These are phyloP conservation scores for Erythrolamprus reginae DNA, from an alignment of 2,113 vertebrate genomes.

Conservation along the genomic window DNA sequence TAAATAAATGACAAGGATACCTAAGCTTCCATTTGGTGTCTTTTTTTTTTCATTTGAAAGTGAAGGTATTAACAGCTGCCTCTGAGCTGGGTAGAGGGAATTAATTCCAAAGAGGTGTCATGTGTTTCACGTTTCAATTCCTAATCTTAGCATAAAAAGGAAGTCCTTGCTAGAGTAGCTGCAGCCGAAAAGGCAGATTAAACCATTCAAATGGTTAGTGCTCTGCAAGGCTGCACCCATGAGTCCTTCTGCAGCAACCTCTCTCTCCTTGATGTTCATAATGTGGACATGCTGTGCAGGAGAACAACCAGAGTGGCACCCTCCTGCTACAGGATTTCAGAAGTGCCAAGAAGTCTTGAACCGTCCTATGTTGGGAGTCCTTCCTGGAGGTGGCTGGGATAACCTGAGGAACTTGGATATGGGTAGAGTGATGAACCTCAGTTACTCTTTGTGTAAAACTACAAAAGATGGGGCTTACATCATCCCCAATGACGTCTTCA, in stretches of 20 bases:
- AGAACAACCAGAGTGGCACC: not conserved
- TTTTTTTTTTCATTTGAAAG: not conserved
- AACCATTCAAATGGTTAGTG: not conserved
- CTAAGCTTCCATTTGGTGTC: not conserved
- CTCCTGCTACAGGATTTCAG: constrained; percentile 46
- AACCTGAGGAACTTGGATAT: constrained; percentile 87
- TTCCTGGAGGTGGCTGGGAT: constrained; percentile 91
- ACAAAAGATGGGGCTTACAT: constrained; percentile 84
- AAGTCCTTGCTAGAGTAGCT: constrained; percentile 1
- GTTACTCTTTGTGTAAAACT: constrained; percentile 80
- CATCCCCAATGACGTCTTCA: constrained; percentile 84
- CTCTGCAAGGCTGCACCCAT: not conserved
- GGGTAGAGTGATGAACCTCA: constrained; percentile 81
- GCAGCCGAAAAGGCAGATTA: not conserved
- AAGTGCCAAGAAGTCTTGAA: constrained; percentile 66
- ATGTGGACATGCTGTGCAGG: not conserved
- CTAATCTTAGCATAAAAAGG: not conserved
- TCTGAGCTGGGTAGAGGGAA: not conserved
- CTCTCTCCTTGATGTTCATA: constrained; percentile 7
- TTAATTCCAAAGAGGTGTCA: not conserved
- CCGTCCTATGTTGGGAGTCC: constrained; percentile 76
- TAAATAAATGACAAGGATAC: not conserved
- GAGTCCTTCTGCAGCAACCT: constrained; percentile 1
- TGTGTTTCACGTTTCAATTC: constrained; percentile 46
- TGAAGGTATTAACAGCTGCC: not conserved